Evolutionary conservation across 2,888 invertebrate species (phyloP), one percentile per base, ranked within the genome.

Genomic region (Watsonalla cultraria): DNA sequence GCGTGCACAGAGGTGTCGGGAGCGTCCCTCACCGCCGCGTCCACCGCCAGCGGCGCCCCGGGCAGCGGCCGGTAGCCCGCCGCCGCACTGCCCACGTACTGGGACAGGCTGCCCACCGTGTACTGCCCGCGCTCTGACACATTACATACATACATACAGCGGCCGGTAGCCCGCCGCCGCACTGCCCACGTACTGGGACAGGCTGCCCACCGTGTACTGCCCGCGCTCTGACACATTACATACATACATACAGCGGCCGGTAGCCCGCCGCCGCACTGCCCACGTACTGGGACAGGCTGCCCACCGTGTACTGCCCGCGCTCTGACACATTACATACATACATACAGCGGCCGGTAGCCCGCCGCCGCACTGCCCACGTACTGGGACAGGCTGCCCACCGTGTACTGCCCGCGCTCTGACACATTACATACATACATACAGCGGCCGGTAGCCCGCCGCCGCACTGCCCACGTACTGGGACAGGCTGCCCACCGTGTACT

Each of bases 301-400:
- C 99, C 72, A 99, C 90, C 67, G 99, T 98, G 84, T 95, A 98
- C 70, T 96, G 94, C 79, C 96, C 96, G 45, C 96, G 93, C 70
- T 96, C 96, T 95, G 80, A 11, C 6, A 8, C 39, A 45, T 45
- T 11, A 35, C 8, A 24, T 5, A 24, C 13, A 45, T 46, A 7
- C 33, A 11, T 45, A 48, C 14, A 6, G 11, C 46, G 34, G 33
- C 60, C 96, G 94, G 90, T 99, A 99, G 5, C 98, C 98, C 45
- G 90, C 92, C 0, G 98, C 97, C 55, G 95, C 92, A 69, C 93
- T 91, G 71, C 98, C 98, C 57, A 99, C 92, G 80, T 97, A 97
- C 89, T 99, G 99, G 0, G 99, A 99, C 53, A 99, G 88, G 0
- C 98, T 97, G 2, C 99, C 99, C 72, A 99, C 90, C 67, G 99